Evolutionary conservation across 1,140 invertebrate genomes (phyloP).

Genomic region (Polyergus mexicanus): DNA sequence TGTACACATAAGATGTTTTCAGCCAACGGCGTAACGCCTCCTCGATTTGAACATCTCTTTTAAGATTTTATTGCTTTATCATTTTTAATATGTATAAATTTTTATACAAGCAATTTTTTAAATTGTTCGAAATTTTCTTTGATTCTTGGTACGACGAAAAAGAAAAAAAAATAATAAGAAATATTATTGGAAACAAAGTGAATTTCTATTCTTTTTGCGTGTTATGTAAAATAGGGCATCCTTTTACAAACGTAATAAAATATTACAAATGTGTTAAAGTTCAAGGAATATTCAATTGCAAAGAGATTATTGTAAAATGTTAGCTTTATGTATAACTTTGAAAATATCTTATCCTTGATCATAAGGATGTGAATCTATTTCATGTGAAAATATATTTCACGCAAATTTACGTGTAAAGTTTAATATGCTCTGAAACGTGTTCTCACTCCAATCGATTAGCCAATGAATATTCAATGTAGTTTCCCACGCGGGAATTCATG

Average conservation of each 20-base stretch:
- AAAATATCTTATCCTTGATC: not conserved
- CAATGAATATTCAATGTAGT: slow-evolving; percentile 57
- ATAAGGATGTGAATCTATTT: not conserved
- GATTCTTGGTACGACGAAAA: not conserved
- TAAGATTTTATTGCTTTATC: not conserved
- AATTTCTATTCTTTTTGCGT: not conserved
- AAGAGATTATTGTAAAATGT: not conserved
- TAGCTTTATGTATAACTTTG: not conserved
- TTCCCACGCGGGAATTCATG: slow-evolving; percentile 1
- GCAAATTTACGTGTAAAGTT: slow-evolving; percentile 55
- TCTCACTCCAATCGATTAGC: slow-evolving; percentile 54
- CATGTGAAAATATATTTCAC: slow-evolving; percentile 45
- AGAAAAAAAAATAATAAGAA: not conserved
- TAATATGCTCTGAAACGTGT: slow-evolving; percentile 49
- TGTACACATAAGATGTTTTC: slow-evolving; percentile 39
- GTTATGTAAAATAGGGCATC: not conserved
- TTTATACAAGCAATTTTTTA: not conserved
- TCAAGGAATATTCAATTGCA: not conserved
- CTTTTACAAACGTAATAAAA: not conserved
- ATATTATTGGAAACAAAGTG: not conserved
- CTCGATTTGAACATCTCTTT: slow-evolving; percentile 20
- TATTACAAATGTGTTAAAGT: not conserved
- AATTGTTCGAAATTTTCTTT: not conserved
- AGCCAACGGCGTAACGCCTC: slow-evolving; percentile 41
- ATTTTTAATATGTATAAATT: not conserved